These are phyloP conservation scores for Chamaetylas fuelleborni DNA, from an alignment of 2,113 vertebrate genomes.

Conservation along the genomic window DNA sequence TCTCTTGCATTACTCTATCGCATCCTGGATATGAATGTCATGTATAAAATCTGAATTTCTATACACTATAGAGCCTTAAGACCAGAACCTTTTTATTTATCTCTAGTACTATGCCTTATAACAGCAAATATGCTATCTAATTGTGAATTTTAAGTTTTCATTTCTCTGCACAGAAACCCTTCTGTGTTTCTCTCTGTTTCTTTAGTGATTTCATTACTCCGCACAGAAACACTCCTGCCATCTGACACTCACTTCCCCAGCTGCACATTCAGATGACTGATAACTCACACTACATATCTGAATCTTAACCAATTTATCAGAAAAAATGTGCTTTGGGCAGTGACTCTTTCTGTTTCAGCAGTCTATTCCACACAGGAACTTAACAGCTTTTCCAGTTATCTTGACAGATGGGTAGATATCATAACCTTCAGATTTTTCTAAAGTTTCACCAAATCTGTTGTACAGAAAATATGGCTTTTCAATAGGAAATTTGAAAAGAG, in stretches of 20 bases:
- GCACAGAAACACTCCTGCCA: not conserved
- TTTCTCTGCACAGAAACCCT: not conserved
- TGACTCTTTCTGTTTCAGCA: not conserved
- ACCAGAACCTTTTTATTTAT: not conserved
- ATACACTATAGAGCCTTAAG: not conserved
- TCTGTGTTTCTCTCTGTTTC: not conserved
- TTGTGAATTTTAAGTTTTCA: not conserved
- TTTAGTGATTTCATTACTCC: not conserved
- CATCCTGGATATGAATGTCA: not conserved
- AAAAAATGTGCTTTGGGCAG: not conserved
- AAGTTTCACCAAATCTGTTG: not conserved
- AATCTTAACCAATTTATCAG: not conserved
- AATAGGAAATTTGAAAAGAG: not conserved
- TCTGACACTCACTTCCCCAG: not conserved
- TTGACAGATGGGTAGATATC: not conserved
- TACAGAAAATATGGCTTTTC: not conserved
- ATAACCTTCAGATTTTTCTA: not conserved
- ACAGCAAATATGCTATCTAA: not conserved
- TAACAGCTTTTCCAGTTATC: not conserved
- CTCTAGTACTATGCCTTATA: not conserved
- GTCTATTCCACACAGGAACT: not conserved
- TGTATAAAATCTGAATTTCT: not conserved
- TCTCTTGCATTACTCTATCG: not conserved
- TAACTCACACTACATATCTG: not conserved
- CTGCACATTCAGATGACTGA: not conserved